Evolutionary conservation across 2,797 vertebrate genomes (phyloP), one percentile per base, ranked within the genome.

Genomic region (Hydrolagus colliei): DNA sequence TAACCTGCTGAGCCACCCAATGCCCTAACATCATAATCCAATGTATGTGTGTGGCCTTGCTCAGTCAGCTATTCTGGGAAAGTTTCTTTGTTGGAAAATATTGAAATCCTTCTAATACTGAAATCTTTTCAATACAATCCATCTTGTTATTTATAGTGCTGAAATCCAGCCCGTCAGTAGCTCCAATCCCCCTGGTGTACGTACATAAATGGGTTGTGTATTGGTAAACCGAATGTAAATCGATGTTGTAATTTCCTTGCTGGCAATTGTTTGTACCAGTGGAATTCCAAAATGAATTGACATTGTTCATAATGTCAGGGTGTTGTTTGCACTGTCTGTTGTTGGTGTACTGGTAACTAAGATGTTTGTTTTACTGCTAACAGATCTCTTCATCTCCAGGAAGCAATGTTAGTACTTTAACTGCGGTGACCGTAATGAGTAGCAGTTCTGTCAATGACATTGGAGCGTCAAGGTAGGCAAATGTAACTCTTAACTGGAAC

Each of bases 371-470:
- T 82, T 84, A 41, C n/a, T 84, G 1, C 1, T 86, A 0, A 2
- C 74, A 99, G 97, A 95, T 98, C 0, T 89, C 96, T 2, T 93
- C 94, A 0, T 98, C 97, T 86, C 95, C 97, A 1, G 96, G 96
- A 72, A 96, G 96, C 89, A 97, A 95, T 10, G 94, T 93, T 86
- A 96, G 96, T 90, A 97, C 96, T 87, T 93, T 98, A 86, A 99
- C 97, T 73, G 94, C 96, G 9, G 95, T 98, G 80, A 97, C 97
- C 0, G 95, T 95, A 14, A 92, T 97, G 89, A 97, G 95, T 88
- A 96, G 93, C 90, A 92, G 94, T 90, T 97, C 97, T 0, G 94
- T 95, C 88, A 95, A 93, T 0, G 95, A 94, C 27, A 74, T 94
- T 0, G 90, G 90, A 63, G 86, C 92, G 87, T 86, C 94, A 90